Percentiles rank a stretch among this genome's conserved stretches.
Evolutionary conservation across 2,113 vertebrate genomes (phyloP).

Genomic region (Elgaria multicarinata): DNA sequence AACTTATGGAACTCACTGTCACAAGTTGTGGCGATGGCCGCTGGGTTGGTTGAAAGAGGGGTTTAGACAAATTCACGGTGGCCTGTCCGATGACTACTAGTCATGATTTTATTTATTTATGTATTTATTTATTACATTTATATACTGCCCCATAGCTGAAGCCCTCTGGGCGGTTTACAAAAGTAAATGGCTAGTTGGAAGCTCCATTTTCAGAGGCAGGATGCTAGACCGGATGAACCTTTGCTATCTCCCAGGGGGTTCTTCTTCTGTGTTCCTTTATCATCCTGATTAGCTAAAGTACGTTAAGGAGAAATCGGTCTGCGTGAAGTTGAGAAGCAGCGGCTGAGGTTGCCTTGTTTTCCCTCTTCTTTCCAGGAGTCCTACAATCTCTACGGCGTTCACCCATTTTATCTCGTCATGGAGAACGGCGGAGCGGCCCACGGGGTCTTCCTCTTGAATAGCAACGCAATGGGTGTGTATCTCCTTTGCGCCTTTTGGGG

Average conservation of each 20-base stretch:
- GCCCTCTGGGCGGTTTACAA: no score
- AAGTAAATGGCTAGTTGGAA: neutral
- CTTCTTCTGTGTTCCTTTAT: neutral
- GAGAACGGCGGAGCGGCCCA: constrained; percentile 84
- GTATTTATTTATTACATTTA: no score
- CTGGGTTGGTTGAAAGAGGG: neutral
- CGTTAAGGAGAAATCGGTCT: neutral
- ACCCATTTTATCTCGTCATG: constrained; percentile 90
- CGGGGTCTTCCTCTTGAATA: constrained; percentile 89
- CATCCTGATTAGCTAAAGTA: no score
- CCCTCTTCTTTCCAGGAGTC: constrained; percentile 74
- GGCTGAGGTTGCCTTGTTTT: neutral
- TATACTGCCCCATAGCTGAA: no score
- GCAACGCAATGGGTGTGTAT: constrained; percentile 79
- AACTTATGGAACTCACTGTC: neutral
- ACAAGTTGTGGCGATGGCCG: neutral
- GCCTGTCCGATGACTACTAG: neutral
- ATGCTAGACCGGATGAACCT: neutral
- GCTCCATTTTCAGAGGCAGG: neutral
- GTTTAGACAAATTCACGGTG: neutral
- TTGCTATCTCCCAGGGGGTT: neutral
- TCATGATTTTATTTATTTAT: no score
- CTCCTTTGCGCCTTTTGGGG: neutral
- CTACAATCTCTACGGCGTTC: constrained; percentile 87
- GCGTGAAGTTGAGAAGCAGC: neutral